Evolutionary conservation across 1,140 invertebrate species (phyloP).

Genomic region (Zaprionus inermis): DNA sequence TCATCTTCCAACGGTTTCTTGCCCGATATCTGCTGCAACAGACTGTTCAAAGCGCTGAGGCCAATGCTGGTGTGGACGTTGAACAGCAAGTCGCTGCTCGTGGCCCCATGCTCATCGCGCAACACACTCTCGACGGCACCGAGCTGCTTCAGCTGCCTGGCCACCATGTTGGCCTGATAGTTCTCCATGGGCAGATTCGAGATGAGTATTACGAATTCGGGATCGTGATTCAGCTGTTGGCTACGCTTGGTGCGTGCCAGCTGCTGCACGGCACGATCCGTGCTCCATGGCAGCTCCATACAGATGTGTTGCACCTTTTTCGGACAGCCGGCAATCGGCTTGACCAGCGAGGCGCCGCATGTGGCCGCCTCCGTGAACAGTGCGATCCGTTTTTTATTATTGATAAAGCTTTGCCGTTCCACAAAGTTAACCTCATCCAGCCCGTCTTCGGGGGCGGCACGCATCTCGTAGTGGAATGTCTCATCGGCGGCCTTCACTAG

Average conservation of each 20-base stretch:
- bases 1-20: not conserved
- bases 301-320: not conserved
- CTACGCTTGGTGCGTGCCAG: not conserved
- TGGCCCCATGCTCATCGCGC: not conserved
- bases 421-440: not conserved
- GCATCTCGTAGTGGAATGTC: not conserved
- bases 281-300: constrained; percentile 1
- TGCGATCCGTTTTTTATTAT: not conserved
- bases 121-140: not conserved
- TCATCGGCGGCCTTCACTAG: not conserved
- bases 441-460: not conserved
- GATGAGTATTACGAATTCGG: not conserved
- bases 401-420: not conserved
- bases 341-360: not conserved
- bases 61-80: not conserved
- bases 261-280: not conserved
- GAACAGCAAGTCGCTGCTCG: not conserved
- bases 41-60: not conserved
- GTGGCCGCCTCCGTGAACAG: constrained; percentile 1
- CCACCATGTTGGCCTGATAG: constrained; percentile 1
- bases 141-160: not conserved
- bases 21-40: constrained; percentile 6
- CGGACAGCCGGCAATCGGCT: not conserved
- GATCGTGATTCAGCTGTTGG: not conserved
- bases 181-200: constrained; percentile 1